Base-by-base conservation (phyloP, 2,888 invertebrate genomes). In the Dolomedes plantarius region DNA sequence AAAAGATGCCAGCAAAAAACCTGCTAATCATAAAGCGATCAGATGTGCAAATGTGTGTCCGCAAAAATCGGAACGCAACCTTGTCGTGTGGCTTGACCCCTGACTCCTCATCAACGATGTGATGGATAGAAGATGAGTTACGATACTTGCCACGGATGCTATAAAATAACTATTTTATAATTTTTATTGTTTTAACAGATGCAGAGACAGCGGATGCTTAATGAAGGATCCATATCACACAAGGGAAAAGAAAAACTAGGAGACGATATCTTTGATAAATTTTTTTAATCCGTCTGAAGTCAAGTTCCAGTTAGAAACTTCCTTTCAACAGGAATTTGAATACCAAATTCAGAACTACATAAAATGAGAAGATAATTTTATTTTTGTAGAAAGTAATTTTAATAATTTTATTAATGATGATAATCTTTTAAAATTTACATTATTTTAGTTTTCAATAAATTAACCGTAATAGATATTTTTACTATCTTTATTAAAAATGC, bases 11-110 rank as follows among this genome's bases (percentile, higher is more conserved):
- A 23, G 27, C 50, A 19, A 36, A 28, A 67, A 67, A 85, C 41
- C 67, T 73, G 65, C 67, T 77, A 78, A 85, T 85, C 83, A 77
- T n/a, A 77, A 72, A 77, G 62, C 72, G 56, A 85, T 85, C 77
- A 62, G 65, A 85, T 85, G 83, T 77, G 83, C 62, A 85, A 85
- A 86, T 86, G 85, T 85, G 85, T 39, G 85, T 79, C 74, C 83
- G 68, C 73, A 73, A 78, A 62, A 79, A 74, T 32, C 41, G 28
- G 78, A 79, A 79, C 78, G 46, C 28, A 75, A 69, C 85, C 85
- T 86, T 85, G 85, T 86, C 85, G 64, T 28, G 62, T 1, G 56
- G 29, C 9, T 11, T 68, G 68, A 68, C 68, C 73, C 27, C 32
- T 72, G 67, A 72, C 56, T 77, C 23, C 77, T 77, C 73, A 85